phyloP scores from a whole-genome alignment of 2,888 invertebrate species.

The Galerucella pusilla region DNA sequence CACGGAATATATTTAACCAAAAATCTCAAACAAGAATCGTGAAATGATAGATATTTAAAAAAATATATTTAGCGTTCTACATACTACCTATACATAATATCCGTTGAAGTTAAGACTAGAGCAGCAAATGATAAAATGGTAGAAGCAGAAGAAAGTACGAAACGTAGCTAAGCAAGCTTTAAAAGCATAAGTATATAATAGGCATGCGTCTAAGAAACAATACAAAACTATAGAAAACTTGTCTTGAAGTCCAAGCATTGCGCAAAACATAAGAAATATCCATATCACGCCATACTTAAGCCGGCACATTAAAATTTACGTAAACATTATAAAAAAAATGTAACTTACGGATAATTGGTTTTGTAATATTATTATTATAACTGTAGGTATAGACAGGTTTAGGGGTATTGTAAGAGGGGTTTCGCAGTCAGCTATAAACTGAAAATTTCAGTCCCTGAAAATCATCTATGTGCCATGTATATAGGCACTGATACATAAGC shows the following conservation, averaged over 20 bases:
- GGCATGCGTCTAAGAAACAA: slow-evolving; percentile 24
- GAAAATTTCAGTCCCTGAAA: slow-evolving; percentile 60
- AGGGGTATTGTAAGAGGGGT: slow-evolving; percentile 62
- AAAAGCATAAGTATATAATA: slow-evolving; percentile 8
- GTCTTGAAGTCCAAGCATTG: slow-evolving; percentile 19
- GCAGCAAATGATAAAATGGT: background rate
- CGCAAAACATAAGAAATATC: slow-evolving; percentile 11
- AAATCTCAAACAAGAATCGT: background rate
- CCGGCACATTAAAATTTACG: slow-evolving; percentile 8
- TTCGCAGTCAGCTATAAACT: slow-evolving; percentile 66
- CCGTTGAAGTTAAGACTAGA: background rate
- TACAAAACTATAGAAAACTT: slow-evolving; percentile 17
- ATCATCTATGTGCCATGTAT: slow-evolving; percentile 47
- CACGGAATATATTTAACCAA: too few species aligned
- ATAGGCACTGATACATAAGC: slow-evolving; percentile 43
- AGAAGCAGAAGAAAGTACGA: background rate
- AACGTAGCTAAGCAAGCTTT: background rate
- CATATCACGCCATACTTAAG: background rate
- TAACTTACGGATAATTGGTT: slow-evolving; percentile 56
- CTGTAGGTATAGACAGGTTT: slow-evolving; percentile 66
- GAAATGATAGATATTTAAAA: background rate
- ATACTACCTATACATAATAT: background rate
- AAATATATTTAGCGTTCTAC: background rate
- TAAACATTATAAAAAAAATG: slow-evolving; percentile 14
- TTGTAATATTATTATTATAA: slow-evolving; percentile 56